Evolutionary conservation across 2,888 invertebrate genomes (phyloP), one percentile per base, ranked within the genome.

Genomic region (Dugesia japonica): DNA sequence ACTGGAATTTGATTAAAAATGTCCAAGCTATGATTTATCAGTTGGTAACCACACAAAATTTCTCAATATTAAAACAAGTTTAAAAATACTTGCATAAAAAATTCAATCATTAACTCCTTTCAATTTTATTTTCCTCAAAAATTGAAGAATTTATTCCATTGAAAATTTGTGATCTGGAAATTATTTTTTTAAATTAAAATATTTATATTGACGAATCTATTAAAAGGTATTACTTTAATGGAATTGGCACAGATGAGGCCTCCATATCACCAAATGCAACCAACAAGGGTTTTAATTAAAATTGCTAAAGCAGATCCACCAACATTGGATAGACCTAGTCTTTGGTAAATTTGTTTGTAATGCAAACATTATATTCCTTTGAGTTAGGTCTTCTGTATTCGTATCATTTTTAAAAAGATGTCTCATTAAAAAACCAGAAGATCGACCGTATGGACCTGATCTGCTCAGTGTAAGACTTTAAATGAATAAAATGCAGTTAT

Each of bases 181-280:
- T n/a, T n/a, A n/a, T n/a, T n/a, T n/a, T n/a, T n/a, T n/a, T n/a
- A n/a, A n/a, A n/a, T n/a, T n/a, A n/a, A n/a, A n/a, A n/a, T n/a
- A n/a, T n/a, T n/a, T n/a, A n/a, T n/a, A n/a, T n/a, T n/a, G n/a
- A n/a, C n/a, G n/a, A n/a, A n/a, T n/a, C n/a, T n/a, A n/a, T n/a
- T n/a, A n/a, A n/a, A n/a, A 83, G 97, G 97, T 80, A 93, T 98
- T 81, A 98, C 98, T 4, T 87, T 97, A 73, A 98, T 99, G 81
- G 98, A 99, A 87, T 91, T 98, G 86, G 98, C 98, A 56, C 94
- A 99, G 87, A 95, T 94, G 90, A 97, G 98, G 85, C 97, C 95
- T 0, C 97, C 95, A 0, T 94, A 97, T 86, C 94, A 97, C 86
- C 95, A 98, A 86, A 92, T 98, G 91, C 94, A 94, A 28, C 97